phyloP scores from a whole-genome alignment of 2,888 invertebrate genomes.

The Tipula vernalis region DNA sequence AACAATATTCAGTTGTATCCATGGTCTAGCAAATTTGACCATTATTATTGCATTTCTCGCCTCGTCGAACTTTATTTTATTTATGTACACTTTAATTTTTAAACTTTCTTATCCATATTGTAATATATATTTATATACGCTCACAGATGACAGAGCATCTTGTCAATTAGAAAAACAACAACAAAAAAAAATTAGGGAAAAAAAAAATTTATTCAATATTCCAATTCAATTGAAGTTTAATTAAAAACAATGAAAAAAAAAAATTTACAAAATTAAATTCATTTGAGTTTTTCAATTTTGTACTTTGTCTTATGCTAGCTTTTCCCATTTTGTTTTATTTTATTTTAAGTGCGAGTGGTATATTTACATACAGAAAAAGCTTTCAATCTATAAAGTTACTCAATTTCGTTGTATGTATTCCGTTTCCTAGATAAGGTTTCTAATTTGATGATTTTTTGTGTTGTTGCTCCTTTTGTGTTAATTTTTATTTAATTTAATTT shows the following conservation, averaged over 20 bases:
- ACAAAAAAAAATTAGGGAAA: not conserved
- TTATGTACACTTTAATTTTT: not conserved
- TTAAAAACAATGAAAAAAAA: not conserved
- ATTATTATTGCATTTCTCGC: not conserved
- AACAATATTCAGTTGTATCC: not conserved
- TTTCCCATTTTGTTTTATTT: not conserved
- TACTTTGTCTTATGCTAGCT: not conserved
- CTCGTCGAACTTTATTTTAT: not conserved
- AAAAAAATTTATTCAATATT: not conserved
- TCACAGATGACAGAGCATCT: not conserved
- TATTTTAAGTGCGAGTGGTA: not conserved
- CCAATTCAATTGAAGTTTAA: slow-evolving; percentile 4
- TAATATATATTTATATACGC: not conserved
- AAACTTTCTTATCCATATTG: not conserved
- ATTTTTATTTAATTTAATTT: not conserved
- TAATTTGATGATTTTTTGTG: not conserved
- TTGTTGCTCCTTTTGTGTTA: not conserved
- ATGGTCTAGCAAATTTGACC: not conserved
- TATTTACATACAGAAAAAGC: not conserved
- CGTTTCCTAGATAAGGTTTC: not conserved
- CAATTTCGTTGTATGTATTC: not conserved
- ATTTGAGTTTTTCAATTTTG: not conserved
- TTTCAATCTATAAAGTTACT: not conserved
- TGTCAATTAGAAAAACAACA: not conserved
- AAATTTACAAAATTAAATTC: not conserved